phyloP scores from a whole-genome alignment of 2,113 vertebrate species.

The Daboia siamensis region DNA sequence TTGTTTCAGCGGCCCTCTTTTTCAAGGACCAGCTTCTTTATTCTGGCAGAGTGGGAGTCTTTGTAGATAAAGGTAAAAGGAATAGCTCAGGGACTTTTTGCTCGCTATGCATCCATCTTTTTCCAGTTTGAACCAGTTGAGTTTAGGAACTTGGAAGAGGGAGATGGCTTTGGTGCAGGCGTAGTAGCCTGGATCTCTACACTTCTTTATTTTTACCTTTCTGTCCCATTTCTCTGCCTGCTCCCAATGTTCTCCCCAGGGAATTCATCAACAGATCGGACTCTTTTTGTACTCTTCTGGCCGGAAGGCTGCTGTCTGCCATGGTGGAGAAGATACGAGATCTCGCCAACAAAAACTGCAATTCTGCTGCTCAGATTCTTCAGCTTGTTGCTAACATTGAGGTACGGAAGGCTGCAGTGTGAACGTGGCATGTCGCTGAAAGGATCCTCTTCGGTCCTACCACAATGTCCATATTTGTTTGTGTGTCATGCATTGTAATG shows the following conservation, averaged over 20 bases:
- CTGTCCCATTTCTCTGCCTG: neutral
- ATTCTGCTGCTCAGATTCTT: conserved; percentile 58
- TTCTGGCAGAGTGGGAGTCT: neutral
- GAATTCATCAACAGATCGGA: conserved; percentile 72
- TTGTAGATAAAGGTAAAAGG: neutral
- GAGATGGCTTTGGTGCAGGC: no score
- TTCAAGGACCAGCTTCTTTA: neutral
- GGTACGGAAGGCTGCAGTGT: conserved; percentile 42
- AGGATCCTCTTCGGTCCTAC: neutral
- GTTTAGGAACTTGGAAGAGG: neutral
- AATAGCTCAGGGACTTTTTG: neutral
- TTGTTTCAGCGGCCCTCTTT: neutral
- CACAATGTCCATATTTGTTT: neutral
- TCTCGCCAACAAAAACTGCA: conserved; percentile 25
- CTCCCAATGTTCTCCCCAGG: conserved; percentile 48
- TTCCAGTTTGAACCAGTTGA: neutral
- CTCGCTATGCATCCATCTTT: neutral
- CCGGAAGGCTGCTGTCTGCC: conserved; percentile 56
- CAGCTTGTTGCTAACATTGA: conserved; percentile 66
- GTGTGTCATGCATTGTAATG: neutral
- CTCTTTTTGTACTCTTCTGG: conserved; percentile 64
- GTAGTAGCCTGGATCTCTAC: neutral
- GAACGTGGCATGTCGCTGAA: neutral
- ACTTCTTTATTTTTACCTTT: neutral
- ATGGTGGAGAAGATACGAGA: conserved; percentile 69